A percentile compares a stretch with the other conserved stretches of the same genome.
Evolutionary conservation across 2,113 vertebrate species (phyloP).

Genomic region (Cichladusa arquata): DNA sequence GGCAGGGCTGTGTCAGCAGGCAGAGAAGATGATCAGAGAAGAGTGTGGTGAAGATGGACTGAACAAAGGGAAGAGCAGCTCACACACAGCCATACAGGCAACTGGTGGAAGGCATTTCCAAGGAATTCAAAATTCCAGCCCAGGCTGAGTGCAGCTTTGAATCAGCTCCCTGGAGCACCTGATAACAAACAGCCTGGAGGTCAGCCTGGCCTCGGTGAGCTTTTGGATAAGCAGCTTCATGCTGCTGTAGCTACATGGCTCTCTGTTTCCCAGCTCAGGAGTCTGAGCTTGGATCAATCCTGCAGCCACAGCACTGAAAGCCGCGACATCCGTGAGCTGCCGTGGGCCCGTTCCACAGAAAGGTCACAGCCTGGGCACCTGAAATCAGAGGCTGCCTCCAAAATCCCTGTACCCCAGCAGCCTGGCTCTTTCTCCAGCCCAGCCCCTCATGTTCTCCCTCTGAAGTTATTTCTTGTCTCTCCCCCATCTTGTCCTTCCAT

Average conservation of each 20-base stretch:
- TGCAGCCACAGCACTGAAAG: background rate
- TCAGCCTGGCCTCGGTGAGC: background rate
- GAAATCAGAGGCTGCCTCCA: background rate
- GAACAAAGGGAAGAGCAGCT: background rate
- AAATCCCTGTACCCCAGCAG: background rate
- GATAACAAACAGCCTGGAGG: background rate
- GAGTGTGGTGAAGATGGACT: background rate
- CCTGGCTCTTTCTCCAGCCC: background rate
- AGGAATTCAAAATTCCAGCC: background rate
- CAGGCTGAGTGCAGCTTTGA: background rate
- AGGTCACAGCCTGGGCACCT: background rate
- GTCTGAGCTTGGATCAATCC: background rate
- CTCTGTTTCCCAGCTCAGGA: background rate
- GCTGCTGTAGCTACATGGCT: background rate
- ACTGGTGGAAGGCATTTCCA: background rate
- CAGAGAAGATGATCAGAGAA: background rate
- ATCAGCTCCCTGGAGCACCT: background rate
- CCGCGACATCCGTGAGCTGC: fast-evolving
- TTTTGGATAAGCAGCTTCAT: background rate
- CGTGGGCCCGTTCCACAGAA: background rate
- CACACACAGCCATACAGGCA: background rate
- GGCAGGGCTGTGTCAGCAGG: background rate
- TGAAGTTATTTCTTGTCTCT: background rate
- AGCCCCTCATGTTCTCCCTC: background rate
- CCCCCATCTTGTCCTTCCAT: background rate